Evolutionary conservation across 2,113 vertebrate species (phyloP).

Genomic region (Microcebus ravelobensis): DNA sequence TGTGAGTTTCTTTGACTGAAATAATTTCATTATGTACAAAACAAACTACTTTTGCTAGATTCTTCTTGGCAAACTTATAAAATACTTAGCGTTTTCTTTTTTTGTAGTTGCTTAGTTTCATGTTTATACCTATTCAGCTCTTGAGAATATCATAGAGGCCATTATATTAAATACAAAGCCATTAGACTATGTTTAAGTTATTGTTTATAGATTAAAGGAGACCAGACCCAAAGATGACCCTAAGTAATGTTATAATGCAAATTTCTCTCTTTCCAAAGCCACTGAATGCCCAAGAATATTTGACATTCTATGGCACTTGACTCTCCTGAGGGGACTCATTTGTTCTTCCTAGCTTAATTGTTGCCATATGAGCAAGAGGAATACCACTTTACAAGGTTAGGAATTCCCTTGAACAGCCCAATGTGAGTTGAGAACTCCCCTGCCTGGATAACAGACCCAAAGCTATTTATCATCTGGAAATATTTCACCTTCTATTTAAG

Average conservation of each 20-base stretch:
- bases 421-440: conserved; percentile 17
- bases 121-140: not conserved
- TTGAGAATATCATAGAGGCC: not conserved
- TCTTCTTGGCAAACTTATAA: not conserved
- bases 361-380: not conserved
- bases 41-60: not conserved
- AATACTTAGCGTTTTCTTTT: not conserved
- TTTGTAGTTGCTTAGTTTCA: not conserved
- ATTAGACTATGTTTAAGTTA: not conserved
- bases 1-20: not conserved
- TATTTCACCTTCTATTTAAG: conserved; percentile 39
- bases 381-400: not conserved
- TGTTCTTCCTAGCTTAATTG: conserved; percentile 33
- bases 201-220: not conserved
- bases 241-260: not conserved
- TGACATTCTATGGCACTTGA: not conserved
- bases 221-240: not conserved
- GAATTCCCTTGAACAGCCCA: conserved; percentile 45
- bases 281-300: not conserved
- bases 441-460: conserved; percentile 16
- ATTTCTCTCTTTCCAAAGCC: not conserved
- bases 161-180: not conserved
- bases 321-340: conserved; percentile 43
- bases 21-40: not conserved
- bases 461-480: conserved; percentile 70